Base-by-base conservation (phyloP, 2,888 invertebrate genomes). In the Metellina segmentata region DNA sequence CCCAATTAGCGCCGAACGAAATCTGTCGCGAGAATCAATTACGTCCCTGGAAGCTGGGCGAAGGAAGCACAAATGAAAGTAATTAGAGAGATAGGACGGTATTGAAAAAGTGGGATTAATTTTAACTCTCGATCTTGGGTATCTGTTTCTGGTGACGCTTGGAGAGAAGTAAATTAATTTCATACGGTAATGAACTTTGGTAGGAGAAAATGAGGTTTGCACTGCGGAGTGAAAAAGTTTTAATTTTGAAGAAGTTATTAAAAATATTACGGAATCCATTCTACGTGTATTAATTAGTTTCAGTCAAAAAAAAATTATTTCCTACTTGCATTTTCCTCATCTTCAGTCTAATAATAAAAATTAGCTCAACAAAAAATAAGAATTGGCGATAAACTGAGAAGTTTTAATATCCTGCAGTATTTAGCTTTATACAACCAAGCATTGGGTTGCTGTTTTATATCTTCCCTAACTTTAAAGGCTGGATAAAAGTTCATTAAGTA, bases 1-100 rank as follows among this genome's bases (percentile, higher is more conserved):
- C 69, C 77, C 78, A 86, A 78, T 86, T 86, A 86, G 70, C 20
- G 19, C 48, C 48, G 52, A 8, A 19, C 71, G 49, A 71, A 82
- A 71, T 82, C 52, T 71, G 82, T 72, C 51, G 51, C 72, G 48
- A 7, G 52, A 72, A 82, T 69, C 49, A 51, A 52, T 48, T 19
- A 11, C 82, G 11, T 13, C n/a, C n/a, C n/a, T 52, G n/a, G 48
- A 70, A 70, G 6, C 11, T 16, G 7, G 61, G 5, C 61, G 9
- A 61, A 52, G 69, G 72, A 71, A 82, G 53, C 9, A 53, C 69
- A 81, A 81, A 70, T 70, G 69, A 70, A 13, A 71, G 51, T 72
- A 72, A 82, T 82, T 82, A 82, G 70, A 72, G 20, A 52, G 48
- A 48, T 81, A 6, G 13, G 48, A 81, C 53, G 19, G 8, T 16